A percentile compares a stretch with the other conserved stretches of the same genome.
Conservation (phyloP, 2,797 vertebrate species). For the Peromyscus melanophrys region DNA sequence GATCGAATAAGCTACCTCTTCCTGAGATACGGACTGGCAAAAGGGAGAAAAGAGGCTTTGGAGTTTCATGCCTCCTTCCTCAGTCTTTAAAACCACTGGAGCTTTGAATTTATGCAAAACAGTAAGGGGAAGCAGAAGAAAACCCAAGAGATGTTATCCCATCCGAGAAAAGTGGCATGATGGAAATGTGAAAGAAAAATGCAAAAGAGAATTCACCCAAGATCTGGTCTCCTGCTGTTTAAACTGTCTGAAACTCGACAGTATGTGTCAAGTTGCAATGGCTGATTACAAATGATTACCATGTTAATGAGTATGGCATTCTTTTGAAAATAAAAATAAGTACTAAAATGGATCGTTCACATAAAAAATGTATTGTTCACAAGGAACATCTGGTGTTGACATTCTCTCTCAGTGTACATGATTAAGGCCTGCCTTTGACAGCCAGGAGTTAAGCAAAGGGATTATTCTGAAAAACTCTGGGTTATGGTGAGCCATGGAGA, state of each 20-base stretch:
- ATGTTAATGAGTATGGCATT: neutral
- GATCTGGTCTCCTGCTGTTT: neutral
- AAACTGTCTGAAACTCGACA: neutral
- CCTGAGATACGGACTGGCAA: neutral
- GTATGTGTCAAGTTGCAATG: neutral
- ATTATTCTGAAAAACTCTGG: neutral
- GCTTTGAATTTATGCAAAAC: constrained; percentile 23
- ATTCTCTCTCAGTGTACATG: neutral
- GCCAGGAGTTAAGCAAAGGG: neutral
- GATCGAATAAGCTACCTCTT: constrained; percentile 17
- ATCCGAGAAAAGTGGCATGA: neutral
- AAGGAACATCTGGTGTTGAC: neutral
- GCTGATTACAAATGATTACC: neutral
- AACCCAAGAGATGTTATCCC: neutral
- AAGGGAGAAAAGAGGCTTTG: neutral
- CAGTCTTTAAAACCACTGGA: neutral
- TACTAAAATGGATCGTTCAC: neutral
- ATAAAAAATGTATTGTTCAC: neutral
- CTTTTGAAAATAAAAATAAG: neutral
- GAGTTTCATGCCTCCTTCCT: neutral
- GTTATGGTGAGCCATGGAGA: neutral
- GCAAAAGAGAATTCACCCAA: neutral
- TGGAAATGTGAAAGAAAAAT: neutral
- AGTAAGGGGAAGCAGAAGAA: neutral
- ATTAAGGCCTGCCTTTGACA: neutral